phyloP scores from a whole-genome alignment of 2,888 invertebrate species.

The Heliconius hortense region DNA sequence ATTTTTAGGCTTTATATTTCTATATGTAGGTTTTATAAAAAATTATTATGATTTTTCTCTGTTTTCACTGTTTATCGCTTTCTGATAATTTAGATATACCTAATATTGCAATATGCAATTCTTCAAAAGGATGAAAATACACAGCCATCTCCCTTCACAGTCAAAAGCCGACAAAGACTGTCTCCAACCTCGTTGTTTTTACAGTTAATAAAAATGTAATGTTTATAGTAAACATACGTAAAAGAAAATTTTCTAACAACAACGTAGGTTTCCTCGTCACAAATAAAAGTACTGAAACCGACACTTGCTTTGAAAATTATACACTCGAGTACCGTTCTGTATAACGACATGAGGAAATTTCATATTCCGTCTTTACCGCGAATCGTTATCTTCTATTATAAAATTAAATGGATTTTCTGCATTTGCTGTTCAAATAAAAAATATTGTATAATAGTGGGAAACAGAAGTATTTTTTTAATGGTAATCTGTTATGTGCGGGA shows the following conservation, averaged over 20 bases:
- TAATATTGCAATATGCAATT: too few species aligned
- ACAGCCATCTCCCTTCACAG: too few species aligned
- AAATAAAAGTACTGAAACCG: slow-evolving; percentile 15
- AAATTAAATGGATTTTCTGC: slow-evolving; percentile 8
- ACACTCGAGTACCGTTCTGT: slow-evolving; percentile 20
- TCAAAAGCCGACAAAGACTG: not conserved
- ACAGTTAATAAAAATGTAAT: not conserved
- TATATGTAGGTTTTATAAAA: too few species aligned
- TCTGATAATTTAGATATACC: too few species aligned
- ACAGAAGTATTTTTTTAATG: too few species aligned
- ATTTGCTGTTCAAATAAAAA: not conserved
- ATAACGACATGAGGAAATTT: slow-evolving; percentile 17
- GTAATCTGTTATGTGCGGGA: too few species aligned
- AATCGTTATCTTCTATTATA: slow-evolving; percentile 23
- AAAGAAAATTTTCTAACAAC: not conserved
- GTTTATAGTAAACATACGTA: not conserved
- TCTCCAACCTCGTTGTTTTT: not conserved
- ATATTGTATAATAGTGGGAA: not conserved
- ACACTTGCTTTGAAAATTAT: slow-evolving; percentile 27
- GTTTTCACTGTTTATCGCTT: too few species aligned
- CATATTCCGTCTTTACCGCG: slow-evolving; percentile 21
- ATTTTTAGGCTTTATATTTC: not conserved
- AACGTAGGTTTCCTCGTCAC: not conserved
- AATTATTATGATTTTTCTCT: too few species aligned
- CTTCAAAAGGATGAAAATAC: too few species aligned